phyloP scores from a whole-genome alignment of 2,888 invertebrate species.

The Hirtodrosophila trivittata region DNA sequence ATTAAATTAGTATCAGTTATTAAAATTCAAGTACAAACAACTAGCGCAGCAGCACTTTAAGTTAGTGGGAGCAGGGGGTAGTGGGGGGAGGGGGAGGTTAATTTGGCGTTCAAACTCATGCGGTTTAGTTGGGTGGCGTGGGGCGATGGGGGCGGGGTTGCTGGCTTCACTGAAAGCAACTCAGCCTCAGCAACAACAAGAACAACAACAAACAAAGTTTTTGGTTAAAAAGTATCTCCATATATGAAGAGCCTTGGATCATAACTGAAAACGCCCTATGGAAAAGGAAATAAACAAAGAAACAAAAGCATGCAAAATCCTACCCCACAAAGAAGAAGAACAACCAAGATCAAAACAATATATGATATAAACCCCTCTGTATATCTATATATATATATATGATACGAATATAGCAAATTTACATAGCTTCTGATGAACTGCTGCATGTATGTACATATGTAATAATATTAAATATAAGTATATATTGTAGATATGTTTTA shows the following conservation, averaged over 20 bases:
- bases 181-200: slow-evolving; percentile 60
- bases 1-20: slow-evolving; percentile 44
- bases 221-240: slow-evolving; percentile 39
- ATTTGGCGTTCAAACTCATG: slow-evolving; percentile 27
- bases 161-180: slow-evolving; percentile 46
- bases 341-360: slow-evolving; percentile 6
- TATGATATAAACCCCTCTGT: slow-evolving; percentile 21
- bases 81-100: slow-evolving; percentile 8
- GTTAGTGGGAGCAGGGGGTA: slow-evolving; percentile 7
- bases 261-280: slow-evolving; percentile 19
- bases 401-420: too few species aligned
- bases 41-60: slow-evolving; percentile 33
- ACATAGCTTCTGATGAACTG: background rate
- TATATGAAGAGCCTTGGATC: slow-evolving; percentile 1
- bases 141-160: slow-evolving; percentile 13
- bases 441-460: background rate
- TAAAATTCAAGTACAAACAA: slow-evolving; percentile 18
- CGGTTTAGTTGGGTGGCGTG: slow-evolving; percentile 32
- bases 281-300: slow-evolving; percentile 14
- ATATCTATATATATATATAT: background rate
- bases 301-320: slow-evolving; percentile 5
- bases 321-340: background rate
- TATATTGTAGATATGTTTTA: background rate
- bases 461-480: background rate
- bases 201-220: slow-evolving; percentile 68